Evolutionary conservation across 2,888 invertebrate species (phyloP).

Genomic region (Agrenia bidenticulata): DNA sequence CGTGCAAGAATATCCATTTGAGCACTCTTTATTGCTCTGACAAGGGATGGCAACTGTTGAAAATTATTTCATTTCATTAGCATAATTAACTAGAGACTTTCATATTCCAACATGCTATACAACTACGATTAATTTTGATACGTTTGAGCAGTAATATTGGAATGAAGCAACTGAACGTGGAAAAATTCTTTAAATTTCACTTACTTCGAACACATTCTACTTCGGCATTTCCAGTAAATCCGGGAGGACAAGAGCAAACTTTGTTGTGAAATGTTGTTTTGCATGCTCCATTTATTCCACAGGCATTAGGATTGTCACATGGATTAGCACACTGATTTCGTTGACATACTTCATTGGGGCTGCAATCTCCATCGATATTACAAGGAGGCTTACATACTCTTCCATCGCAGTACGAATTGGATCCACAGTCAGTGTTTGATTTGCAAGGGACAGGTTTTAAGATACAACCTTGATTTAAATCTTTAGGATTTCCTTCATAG

Average conservation of each 20-base stretch:
- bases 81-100: too few species aligned
- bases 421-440: conserved; percentile 71
- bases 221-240: conserved; percentile 80
- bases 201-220: conserved; percentile 81
- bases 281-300: conserved; percentile 73
- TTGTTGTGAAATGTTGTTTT: conserved; percentile 70
- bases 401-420: conserved; percentile 78
- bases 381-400: conserved; percentile 79
- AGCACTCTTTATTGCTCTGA: conserved; percentile 69
- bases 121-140: too few species aligned
- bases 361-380: conserved; percentile 76
- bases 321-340: conserved; percentile 80
- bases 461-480: conserved; percentile 70
- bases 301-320: conserved; percentile 72
- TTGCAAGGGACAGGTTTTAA: conserved; percentile 73
- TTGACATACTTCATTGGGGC: conserved; percentile 73
- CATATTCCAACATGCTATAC: too few species aligned
- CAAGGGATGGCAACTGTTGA: conserved; percentile 74
- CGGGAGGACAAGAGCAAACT: conserved; percentile 78
- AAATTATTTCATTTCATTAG: too few species aligned
- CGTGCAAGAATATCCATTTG: conserved; percentile 70
- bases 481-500: conserved; percentile 74
- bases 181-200: conserved; percentile 54
- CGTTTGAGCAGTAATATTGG: too few species aligned
- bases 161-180: too few species aligned